phyloP scores from a whole-genome alignment of 1,140 invertebrate genomes.

The Psilanteris sp. region DNA sequence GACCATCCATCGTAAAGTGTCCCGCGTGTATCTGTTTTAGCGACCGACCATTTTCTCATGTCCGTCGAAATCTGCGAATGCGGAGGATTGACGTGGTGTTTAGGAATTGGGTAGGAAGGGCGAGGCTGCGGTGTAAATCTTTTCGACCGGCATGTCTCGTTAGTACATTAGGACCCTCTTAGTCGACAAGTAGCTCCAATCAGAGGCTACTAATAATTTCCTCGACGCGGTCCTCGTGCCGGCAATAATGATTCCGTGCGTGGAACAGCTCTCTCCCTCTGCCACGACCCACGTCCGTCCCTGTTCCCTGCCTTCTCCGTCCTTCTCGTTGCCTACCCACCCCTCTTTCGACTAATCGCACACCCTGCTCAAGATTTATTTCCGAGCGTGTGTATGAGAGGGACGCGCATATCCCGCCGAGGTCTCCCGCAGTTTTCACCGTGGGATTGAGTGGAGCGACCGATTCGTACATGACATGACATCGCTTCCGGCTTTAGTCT shows the following conservation, averaged over 20 bases:
- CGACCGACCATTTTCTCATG: too few relatives aligned
- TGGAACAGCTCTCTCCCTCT: slow-evolving; percentile 56
- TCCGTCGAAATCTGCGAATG: too few relatives aligned
- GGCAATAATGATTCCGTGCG: slow-evolving; percentile 75
- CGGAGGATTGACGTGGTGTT: too few relatives aligned
- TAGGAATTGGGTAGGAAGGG: too few relatives aligned
- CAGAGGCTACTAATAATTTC: too few relatives aligned
- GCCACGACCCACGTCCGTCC: slow-evolving; percentile 36
- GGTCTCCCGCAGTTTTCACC: slow-evolving; percentile 76
- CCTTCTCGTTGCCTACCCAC: slow-evolving; percentile 48
- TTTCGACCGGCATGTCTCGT: too few relatives aligned
- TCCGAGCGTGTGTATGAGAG: slow-evolving; percentile 69
- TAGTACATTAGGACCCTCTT: too few relatives aligned
- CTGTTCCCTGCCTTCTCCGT: slow-evolving; percentile 36
- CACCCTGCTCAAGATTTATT: slow-evolving; percentile 78
- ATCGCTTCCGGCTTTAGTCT: slow-evolving; percentile 66
- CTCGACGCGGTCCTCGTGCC: too few relatives aligned
- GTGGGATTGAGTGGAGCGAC: slow-evolving; percentile 74
- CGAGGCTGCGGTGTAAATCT: too few relatives aligned
- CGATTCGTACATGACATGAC: slow-evolving; percentile 66
- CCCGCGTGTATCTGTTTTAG: too few relatives aligned
- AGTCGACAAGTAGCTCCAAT: too few relatives aligned
- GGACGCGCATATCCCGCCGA: slow-evolving; percentile 73
- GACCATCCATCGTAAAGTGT: too few relatives aligned
- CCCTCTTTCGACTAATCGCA: slow-evolving; percentile 76